Percentiles rank a stretch among this genome's conserved stretches.
These are phyloP conservation scores for Campylomormyrus numenius DNA, from an alignment of 2,113 vertebrate genomes.

Conservation along the genomic window DNA sequence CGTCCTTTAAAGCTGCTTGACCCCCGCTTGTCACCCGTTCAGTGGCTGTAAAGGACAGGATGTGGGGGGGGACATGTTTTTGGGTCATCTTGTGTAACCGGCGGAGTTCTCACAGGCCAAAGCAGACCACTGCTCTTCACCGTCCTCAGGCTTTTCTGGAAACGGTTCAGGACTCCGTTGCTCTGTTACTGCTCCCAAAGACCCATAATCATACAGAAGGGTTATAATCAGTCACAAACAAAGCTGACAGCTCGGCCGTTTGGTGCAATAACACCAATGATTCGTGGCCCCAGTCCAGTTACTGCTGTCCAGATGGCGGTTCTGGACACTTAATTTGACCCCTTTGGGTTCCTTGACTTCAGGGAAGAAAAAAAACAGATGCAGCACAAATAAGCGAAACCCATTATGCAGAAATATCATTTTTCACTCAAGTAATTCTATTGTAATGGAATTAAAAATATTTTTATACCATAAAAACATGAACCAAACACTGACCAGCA, in stretches of 20 bases:
- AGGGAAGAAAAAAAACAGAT: background rate
- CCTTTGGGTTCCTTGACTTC: background rate
- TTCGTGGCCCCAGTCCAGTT: background rate
- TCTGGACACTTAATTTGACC: background rate
- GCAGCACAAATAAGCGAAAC: background rate
- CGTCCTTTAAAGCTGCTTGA: background rate
- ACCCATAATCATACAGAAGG: background rate
- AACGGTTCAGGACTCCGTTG: background rate
- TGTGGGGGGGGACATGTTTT: background rate
- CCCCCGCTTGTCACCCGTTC: background rate
- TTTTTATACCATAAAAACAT: background rate
- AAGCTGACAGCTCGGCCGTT: background rate
- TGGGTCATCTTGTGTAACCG: background rate
- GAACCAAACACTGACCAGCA: background rate
- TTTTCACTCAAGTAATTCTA: background rate
- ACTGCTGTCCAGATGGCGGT: background rate
- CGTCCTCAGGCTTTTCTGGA: background rate
- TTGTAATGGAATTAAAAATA: constrained; percentile 3
- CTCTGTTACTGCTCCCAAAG: background rate
- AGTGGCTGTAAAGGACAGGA: background rate
- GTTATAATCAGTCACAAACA: background rate
- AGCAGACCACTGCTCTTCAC: background rate
- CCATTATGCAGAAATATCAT: background rate
- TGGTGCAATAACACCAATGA: background rate
- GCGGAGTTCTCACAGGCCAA: background rate